These are phyloP conservation scores for Netelia inedita DNA, from an alignment of 2,888 invertebrate genomes.

Conservation along the genomic window DNA sequence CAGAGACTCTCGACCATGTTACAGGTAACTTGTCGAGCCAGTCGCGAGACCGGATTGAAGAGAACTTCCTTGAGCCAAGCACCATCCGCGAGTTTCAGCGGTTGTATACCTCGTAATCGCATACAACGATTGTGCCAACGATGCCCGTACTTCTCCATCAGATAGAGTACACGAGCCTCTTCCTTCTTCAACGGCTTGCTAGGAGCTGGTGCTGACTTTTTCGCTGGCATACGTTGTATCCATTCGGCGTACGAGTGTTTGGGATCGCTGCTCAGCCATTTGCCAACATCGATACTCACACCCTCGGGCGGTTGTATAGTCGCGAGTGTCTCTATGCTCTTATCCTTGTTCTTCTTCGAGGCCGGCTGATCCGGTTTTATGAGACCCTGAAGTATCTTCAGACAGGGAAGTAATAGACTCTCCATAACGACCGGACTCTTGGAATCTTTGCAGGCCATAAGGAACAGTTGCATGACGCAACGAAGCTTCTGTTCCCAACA, in stretches of 20 bases:
- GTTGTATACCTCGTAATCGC: constrained; percentile 86
- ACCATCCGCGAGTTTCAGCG: constrained; percentile 88
- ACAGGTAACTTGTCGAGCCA: constrained; percentile 95
- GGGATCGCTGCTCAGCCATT: constrained; percentile 91
- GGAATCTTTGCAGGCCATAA: constrained; percentile 91
- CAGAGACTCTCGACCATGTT: constrained; percentile 95
- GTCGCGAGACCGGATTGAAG: constrained; percentile 95
- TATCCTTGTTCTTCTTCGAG: constrained; percentile 87
- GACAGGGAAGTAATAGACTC: constrained; percentile 96
- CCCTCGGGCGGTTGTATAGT: constrained; percentile 87
- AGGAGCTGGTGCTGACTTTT: constrained; percentile 79
- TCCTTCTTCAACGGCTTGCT: constrained; percentile 80
- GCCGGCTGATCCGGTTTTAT: constrained; percentile 89
- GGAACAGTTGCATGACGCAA: constrained; percentile 95
- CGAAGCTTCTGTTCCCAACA: constrained; percentile 98
- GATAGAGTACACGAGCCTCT: constrained; percentile 86
- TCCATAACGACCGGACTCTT: constrained; percentile 95
- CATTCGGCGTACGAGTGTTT: constrained; percentile 90
- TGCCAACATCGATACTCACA: constrained; percentile 90
- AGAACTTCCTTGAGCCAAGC: constrained; percentile 97
- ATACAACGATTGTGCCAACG: constrained; percentile 87
- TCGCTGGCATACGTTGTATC: constrained; percentile 88
- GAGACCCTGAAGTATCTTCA: constrained; percentile 94
- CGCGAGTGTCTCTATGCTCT: constrained; percentile 86
- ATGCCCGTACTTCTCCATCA: constrained; percentile 91